phyloP scores from a whole-genome alignment of 2,113 vertebrate genomes.

The Aegotheles bennettii region DNA sequence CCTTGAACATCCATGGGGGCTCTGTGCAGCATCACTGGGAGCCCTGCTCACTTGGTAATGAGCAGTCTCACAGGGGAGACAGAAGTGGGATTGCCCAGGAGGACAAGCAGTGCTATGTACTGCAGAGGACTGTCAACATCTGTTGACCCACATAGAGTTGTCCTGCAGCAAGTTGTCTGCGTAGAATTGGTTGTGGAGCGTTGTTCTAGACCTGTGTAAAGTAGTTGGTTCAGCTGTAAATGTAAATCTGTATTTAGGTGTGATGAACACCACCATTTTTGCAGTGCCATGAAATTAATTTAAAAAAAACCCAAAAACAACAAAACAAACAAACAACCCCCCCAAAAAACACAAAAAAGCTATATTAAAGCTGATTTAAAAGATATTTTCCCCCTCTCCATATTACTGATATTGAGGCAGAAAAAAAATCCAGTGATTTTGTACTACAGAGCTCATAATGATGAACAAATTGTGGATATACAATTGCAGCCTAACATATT shows the following conservation, averaged over 20 bases:
- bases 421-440: neutral
- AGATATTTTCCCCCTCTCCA: fast-evolving
- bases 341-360: neutral
- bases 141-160: too few species aligned
- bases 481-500: neutral
- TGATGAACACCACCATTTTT: neutral
- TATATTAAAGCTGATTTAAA: neutral
- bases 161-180: too few species aligned
- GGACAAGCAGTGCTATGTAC: too few species aligned
- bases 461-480: neutral
- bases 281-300: neutral
- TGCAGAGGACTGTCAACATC: too few species aligned
- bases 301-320: neutral
- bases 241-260: neutral
- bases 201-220: neutral
- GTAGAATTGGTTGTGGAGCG: too few species aligned
- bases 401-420: neutral
- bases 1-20: too few species aligned
- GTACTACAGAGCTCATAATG: neutral
- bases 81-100: too few species aligned
- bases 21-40: too few species aligned
- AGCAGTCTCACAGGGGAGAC: too few species aligned
- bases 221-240: neutral
- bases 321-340: neutral
- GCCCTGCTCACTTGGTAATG: too few species aligned